phyloP scores from a whole-genome alignment of 2,113 vertebrate genomes.

The Nothocercus julius region DNA sequence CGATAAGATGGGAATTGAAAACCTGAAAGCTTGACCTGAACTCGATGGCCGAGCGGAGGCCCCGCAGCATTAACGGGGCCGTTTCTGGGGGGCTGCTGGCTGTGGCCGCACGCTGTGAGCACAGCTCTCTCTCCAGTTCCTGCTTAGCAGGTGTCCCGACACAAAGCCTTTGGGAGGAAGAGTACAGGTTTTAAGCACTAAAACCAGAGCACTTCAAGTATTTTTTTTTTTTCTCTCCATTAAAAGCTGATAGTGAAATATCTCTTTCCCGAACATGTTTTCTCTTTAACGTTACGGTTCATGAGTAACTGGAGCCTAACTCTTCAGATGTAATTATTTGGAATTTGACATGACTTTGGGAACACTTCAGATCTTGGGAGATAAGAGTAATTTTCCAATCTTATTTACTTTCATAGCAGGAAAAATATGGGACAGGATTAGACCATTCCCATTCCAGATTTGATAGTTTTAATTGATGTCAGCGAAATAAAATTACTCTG shows the following conservation, averaged over 20 bases:
- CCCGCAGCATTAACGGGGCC: neutral
- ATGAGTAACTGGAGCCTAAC: neutral
- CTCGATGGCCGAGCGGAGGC: neutral
- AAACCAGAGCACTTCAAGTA: neutral
- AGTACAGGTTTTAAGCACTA: neutral
- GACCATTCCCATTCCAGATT: neutral
- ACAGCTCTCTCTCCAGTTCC: neutral
- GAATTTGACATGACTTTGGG: neutral
- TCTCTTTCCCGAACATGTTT: neutral
- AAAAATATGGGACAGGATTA: neutral
- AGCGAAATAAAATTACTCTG: neutral
- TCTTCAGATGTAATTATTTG: neutral
- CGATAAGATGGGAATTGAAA: neutral
- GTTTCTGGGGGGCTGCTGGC: neutral
- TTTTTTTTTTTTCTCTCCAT: neutral
- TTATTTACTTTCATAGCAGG: neutral
- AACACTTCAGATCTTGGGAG: neutral
- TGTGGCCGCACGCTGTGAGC: neutral
- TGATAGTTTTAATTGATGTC: neutral
- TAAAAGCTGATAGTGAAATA: neutral
- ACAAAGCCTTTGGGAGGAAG: neutral
- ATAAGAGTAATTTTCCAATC: neutral
- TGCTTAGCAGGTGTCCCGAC: neutral
- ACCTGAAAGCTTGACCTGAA: neutral
- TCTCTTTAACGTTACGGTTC: neutral